A percentile compares a stretch with the other conserved stretches of the same genome.
These are phyloP conservation scores for Sebastes elongatus DNA, from an alignment of 2,797 vertebrate species.

Conservation along the genomic window DNA sequence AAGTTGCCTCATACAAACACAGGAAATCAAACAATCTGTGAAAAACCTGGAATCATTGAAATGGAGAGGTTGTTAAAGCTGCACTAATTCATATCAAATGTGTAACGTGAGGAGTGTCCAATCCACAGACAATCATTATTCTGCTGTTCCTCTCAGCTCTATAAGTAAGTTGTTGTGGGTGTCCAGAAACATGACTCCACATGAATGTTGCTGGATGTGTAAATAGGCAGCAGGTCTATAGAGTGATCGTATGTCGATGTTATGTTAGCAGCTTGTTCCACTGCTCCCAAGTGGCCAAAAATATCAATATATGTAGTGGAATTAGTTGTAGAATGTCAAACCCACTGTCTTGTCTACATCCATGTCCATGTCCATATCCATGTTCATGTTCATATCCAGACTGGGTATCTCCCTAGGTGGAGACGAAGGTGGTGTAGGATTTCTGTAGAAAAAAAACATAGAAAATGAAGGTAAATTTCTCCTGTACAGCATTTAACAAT, in stretches of 20 bases:
- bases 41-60: neutral
- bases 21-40: neutral
- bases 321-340: neutral
- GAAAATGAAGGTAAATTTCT: neutral
- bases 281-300: neutral
- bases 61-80: neutral
- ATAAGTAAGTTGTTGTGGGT: neutral
- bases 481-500: neutral
- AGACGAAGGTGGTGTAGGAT: conserved; percentile 48
- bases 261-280: neutral
- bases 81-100: neutral
- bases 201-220: neutral
- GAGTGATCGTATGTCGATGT: neutral
- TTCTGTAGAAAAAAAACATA: neutral
- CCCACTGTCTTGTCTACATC: accelerated
- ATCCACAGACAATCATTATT: too few relatives aligned
- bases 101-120: too few relatives aligned
- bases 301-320: neutral
- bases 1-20: neutral
- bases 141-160: neutral
- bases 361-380: neutral
- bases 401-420: neutral
- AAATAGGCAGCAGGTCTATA: neutral
- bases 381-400: neutral
- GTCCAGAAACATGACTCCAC: neutral